Evolutionary conservation across 2,113 vertebrate genomes (phyloP).

Genomic region (Paracanthobrama guichenoti): DNA sequence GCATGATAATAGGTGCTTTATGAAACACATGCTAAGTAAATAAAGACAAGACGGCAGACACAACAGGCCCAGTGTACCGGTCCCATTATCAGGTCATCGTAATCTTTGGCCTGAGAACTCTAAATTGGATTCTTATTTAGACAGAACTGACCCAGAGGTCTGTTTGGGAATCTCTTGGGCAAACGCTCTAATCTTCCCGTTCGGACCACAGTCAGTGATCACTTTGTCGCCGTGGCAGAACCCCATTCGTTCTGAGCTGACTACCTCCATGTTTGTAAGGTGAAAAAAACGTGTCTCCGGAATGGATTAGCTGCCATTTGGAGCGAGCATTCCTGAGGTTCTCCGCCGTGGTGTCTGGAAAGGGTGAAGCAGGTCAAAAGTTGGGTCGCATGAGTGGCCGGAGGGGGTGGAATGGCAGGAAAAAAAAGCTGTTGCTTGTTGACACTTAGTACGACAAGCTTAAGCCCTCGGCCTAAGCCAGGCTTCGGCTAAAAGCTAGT

Average conservation of each 20-base stretch:
- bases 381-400: conserved; percentile 50
- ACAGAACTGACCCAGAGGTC: conserved; percentile 18
- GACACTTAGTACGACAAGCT: conserved; percentile 46
- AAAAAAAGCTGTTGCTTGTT: conserved; percentile 47
- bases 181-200: conserved; percentile 19
- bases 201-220: conserved; percentile 35
- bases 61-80: not conserved
- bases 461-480: conserved; percentile 28
- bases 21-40: conserved; percentile 22
- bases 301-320: conserved; percentile 44
- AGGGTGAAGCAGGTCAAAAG: conserved; percentile 47
- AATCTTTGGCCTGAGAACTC: conserved; percentile 20
- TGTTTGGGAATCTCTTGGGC: conserved; percentile 31
- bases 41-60: conserved; percentile 1
- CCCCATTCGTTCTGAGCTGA: conserved; percentile 8
- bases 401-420: conserved; percentile 30
- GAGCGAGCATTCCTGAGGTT: conserved; percentile 46
- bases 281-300: conserved; percentile 43
- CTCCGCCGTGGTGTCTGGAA: conserved; percentile 44
- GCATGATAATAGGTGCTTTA: not conserved
- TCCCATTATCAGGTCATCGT: not conserved
- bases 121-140: conserved; percentile 34
- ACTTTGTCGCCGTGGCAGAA: conserved; percentile 33
- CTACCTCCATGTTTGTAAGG: conserved; percentile 16
- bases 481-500: conserved; percentile 34